Conservation (phyloP, 2,797 vertebrate genomes). For the Aythya fuligula region DNA sequence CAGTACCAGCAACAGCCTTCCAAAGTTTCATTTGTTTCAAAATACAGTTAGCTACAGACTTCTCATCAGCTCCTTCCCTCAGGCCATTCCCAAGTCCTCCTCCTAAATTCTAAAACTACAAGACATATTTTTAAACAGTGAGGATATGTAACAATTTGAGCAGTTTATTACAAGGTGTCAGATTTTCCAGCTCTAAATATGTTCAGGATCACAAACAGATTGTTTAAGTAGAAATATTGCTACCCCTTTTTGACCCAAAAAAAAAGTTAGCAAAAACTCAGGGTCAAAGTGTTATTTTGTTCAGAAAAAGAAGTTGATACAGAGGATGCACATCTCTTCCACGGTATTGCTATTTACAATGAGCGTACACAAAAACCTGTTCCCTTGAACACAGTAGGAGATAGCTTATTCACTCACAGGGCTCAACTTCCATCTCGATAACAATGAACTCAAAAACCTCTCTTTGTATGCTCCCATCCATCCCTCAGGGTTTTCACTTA, state of each 20-base stretch:
- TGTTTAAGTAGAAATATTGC: slow-evolving; percentile 2
- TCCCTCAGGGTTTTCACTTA: slow-evolving; percentile 8
- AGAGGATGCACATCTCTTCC: background rate
- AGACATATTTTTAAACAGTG: background rate
- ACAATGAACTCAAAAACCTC: background rate
- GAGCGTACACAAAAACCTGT: background rate
- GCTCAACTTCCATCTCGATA: background rate
- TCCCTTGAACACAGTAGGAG: slow-evolving; percentile 25
- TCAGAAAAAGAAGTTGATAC: background rate
- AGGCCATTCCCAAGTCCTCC: background rate
- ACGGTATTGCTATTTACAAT: background rate
- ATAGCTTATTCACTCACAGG: slow-evolving; percentile 14
- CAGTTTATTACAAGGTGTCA: background rate
- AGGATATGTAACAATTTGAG: background rate
- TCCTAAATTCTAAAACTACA: slow-evolving; percentile 3
- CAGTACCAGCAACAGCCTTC: background rate
- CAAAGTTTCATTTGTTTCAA: slow-evolving; percentile 5
- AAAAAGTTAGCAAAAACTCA: slow-evolving; percentile 1
- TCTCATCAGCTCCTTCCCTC: background rate
- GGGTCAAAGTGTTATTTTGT: background rate
- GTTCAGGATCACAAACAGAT: slow-evolving; percentile 8
- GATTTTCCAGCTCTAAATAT: background rate
- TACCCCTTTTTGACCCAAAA: background rate
- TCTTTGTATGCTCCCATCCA: background rate
- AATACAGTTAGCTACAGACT: background rate